Conservation (phyloP, 2,888 invertebrate species). For the Dryobota labecula region DNA sequence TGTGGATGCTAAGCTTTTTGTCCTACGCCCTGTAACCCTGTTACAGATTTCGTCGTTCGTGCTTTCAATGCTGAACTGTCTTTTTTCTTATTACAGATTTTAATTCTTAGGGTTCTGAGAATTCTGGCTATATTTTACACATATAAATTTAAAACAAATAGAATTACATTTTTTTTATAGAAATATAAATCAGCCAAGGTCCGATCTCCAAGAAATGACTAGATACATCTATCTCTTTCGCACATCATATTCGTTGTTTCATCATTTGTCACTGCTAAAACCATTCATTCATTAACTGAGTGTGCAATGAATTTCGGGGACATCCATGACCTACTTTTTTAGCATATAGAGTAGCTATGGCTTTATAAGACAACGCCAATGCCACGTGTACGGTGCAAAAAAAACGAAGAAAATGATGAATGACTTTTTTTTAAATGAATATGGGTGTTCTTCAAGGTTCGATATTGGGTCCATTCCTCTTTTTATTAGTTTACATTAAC, state of each 20-base stretch:
- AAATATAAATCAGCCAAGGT: slow-evolving; percentile 40
- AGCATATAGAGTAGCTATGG: slow-evolving; percentile 57
- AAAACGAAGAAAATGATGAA: slow-evolving; percentile 33
- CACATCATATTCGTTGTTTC: slow-evolving; percentile 45
- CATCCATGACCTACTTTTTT: slow-evolving; percentile 78
- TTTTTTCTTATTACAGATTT: background rate
- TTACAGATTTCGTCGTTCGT: background rate
- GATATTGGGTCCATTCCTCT: no score
- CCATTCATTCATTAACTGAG: slow-evolving; percentile 76
- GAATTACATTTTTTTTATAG: no score
- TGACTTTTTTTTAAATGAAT: no score
- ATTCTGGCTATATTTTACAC: background rate
- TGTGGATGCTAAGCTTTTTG: background rate
- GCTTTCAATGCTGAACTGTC: slow-evolving; percentile 3
- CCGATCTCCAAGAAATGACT: slow-evolving; percentile 25
- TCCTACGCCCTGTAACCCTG: background rate
- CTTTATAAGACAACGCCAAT: slow-evolving; percentile 53
- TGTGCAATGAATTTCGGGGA: slow-evolving; percentile 73
- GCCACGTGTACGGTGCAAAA: slow-evolving; percentile 30
- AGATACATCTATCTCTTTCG: slow-evolving; percentile 51
- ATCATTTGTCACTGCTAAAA: slow-evolving; percentile 63
- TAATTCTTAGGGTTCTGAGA: background rate
- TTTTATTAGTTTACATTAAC: no score
- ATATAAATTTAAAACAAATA: slow-evolving; percentile 34
- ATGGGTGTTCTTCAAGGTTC: no score